A percentile compares a stretch with the other conserved stretches of the same genome.
phyloP scores from a whole-genome alignment of 2,888 invertebrate genomes.

The Synergus umbraculus region DNA sequence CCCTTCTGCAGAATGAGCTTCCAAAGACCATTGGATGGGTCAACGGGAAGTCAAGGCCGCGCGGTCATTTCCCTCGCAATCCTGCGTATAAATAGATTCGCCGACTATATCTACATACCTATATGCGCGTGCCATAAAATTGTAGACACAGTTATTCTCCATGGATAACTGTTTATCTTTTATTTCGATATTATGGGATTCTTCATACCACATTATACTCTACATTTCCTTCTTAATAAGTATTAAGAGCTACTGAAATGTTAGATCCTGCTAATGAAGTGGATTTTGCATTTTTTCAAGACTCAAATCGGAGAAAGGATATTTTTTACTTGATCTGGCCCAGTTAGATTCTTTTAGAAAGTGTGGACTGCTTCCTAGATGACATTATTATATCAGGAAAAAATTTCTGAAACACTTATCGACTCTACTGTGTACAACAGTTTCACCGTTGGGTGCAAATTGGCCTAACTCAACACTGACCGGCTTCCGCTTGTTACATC shows the following conservation, averaged over 20 bases:
- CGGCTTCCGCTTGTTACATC: background rate
- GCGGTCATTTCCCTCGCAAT: conserved; percentile 73
- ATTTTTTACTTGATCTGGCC: conserved; percentile 4
- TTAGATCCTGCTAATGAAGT: background rate
- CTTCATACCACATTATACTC: background rate
- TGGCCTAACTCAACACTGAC: conserved; percentile 30
- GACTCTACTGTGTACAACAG: background rate
- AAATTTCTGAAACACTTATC: background rate
- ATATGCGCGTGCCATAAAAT: conserved; percentile 60
- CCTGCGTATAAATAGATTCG: conserved; percentile 71
- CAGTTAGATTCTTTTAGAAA: conserved; percentile 21
- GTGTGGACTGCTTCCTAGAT: conserved; percentile 13
- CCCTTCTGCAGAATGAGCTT: background rate
- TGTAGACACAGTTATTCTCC: conserved; percentile 57
- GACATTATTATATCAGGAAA: conserved; percentile 4
- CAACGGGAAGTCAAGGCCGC: conserved; percentile 75
- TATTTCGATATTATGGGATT: background rate
- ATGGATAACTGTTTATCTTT: conserved; percentile 13
- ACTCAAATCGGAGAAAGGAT: conserved; percentile 1
- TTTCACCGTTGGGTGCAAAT: conserved; percentile 6
- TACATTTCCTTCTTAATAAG: background rate
- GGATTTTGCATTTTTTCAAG: background rate
- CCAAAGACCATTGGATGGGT: conserved; percentile 45
- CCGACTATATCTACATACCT: conserved; percentile 36
- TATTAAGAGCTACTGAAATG: background rate